Conservation (phyloP, 2,888 invertebrate species). For the Petrophora chlorosata region DNA sequence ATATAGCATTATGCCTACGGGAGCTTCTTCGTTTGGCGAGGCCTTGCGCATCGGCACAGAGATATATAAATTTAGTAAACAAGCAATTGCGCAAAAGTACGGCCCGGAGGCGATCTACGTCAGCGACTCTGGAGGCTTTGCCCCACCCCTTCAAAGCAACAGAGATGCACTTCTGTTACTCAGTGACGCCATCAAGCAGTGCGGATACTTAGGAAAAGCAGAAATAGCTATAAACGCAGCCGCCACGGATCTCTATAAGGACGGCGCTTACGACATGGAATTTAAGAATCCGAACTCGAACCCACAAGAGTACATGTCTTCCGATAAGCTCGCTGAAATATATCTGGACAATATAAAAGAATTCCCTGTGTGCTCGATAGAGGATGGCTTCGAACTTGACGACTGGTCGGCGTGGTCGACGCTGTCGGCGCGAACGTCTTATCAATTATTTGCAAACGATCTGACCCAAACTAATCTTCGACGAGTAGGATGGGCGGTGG, state of each 20-base stretch:
- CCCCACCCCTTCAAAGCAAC: constrained; percentile 96
- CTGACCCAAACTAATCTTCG: constrained; percentile 96
- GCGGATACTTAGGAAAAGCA: constrained; percentile 95
- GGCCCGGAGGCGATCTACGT: constrained; percentile 96
- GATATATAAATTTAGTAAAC: constrained; percentile 96
- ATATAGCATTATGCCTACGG: constrained; percentile 96
- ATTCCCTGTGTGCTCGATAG: constrained; percentile 96
- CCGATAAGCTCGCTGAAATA: constrained; percentile 92
- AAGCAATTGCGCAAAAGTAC: constrained; percentile 94
- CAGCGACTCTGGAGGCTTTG: constrained; percentile 98
- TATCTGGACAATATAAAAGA: constrained; percentile 95
- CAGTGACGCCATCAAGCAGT: constrained; percentile 93
- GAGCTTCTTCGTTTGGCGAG: constrained; percentile 95
- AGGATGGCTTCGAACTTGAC: constrained; percentile 99
- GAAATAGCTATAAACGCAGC: constrained; percentile 99
- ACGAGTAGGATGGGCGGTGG: constrained; percentile 94
- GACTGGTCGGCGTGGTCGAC: constrained; percentile 98
- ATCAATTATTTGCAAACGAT: constrained; percentile 96
- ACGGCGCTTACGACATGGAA: constrained; percentile 95
- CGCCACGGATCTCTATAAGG: constrained; percentile 96
- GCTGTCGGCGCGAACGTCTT: constrained; percentile 86
- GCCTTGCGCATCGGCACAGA: constrained; percentile 99
- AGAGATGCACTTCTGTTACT: constrained; percentile 95
- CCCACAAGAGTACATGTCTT: constrained; percentile 90
- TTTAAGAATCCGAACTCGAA: constrained; percentile 98